phyloP scores from a whole-genome alignment of 2,888 invertebrate species.

The Podabrus alpinus region DNA sequence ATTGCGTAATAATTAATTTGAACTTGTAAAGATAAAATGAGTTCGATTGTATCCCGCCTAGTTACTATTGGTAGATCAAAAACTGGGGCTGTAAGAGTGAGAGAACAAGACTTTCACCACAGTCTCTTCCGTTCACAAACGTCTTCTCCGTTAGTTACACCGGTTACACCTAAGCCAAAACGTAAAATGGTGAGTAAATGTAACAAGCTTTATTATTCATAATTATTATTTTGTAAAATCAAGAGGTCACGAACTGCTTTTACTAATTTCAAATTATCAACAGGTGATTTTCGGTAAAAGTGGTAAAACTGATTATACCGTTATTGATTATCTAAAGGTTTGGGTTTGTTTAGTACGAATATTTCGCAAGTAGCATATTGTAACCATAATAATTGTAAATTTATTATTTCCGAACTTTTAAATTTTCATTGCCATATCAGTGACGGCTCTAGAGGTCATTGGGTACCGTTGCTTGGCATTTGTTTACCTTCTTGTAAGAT shows the following conservation, averaged over 20 bases:
- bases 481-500: too few species aligned
- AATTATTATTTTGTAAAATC: background rate
- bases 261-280: background rate
- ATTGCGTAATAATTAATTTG: background rate
- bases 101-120: slow-evolving; percentile 25
- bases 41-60: background rate
- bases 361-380: too few species aligned
- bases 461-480: too few species aligned
- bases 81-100: background rate
- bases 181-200: background rate
- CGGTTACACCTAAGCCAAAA: background rate
- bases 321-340: too few species aligned
- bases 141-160: slow-evolving; percentile 12
- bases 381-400: too few species aligned
- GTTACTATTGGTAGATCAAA: background rate
- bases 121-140: slow-evolving; percentile 24
- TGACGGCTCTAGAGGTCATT: too few species aligned
- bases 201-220: background rate
- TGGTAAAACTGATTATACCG: background rate
- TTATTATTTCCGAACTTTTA: too few species aligned
- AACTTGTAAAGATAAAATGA: background rate
- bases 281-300: background rate
- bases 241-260: background rate
- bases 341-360: too few species aligned
- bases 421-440: too few species aligned